Evolutionary conservation across 2,797 vertebrate species (phyloP).

Genomic region (Sternotherus odoratus): DNA sequence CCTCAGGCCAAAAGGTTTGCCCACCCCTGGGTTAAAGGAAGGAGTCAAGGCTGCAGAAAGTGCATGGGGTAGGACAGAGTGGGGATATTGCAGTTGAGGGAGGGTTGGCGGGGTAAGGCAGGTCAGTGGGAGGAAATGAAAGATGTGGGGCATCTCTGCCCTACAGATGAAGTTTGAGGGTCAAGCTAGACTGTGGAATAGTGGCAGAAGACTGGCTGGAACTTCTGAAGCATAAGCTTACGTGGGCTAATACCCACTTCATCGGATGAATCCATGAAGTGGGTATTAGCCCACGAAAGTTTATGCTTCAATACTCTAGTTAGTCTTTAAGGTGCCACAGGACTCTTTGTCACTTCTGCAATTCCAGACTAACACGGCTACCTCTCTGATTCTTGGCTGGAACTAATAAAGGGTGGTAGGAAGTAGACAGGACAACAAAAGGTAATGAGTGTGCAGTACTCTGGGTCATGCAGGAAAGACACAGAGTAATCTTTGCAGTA

Average conservation of each 20-base stretch:
- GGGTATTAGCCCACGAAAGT: no score
- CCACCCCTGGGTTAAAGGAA: background rate
- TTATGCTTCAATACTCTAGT: no score
- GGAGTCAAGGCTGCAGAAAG: background rate
- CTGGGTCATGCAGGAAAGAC: background rate
- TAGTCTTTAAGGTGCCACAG: no score
- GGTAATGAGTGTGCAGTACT: background rate
- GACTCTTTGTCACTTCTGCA: no score
- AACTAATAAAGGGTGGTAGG: background rate
- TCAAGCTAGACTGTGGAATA: background rate
- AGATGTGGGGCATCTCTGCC: background rate
- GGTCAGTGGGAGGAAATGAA: background rate
- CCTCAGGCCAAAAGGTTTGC: no score
- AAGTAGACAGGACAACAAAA: background rate
- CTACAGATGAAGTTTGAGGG: background rate
- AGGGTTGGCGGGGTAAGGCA: slow-evolving; percentile 14
- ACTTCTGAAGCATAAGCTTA: no score
- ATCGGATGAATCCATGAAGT: no score
- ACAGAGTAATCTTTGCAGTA: background rate
- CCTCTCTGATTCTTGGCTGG: no score
- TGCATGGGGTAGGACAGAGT: background rate
- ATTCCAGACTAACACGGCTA: no score
- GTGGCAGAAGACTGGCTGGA: background rate
- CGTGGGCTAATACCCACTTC: no score
- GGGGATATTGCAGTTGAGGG: background rate